Conservation (phyloP, 2,797 vertebrate species). For the Spheniscus humboldti region DNA sequence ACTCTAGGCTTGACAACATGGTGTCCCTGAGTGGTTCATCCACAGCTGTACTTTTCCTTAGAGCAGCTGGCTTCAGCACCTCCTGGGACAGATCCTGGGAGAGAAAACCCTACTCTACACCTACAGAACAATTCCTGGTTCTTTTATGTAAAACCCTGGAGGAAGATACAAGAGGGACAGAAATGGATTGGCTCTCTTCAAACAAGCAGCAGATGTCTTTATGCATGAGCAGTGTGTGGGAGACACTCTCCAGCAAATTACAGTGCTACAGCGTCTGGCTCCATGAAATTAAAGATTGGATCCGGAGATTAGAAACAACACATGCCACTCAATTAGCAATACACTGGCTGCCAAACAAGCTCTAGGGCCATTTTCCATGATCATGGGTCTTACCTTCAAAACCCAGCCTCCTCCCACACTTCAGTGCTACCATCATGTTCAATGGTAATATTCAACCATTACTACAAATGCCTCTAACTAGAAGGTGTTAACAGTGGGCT, state of each 20-base stretch:
- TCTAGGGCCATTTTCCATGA: neutral
- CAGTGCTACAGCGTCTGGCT: slow-evolving; percentile 28
- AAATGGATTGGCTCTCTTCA: slow-evolving; percentile 31
- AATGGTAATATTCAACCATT: neutral
- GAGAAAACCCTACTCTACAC: neutral
- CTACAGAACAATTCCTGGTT: neutral
- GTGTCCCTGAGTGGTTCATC: neutral
- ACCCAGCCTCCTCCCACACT: neutral
- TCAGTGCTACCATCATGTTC: neutral
- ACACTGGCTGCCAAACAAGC: neutral
- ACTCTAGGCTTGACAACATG: neutral
- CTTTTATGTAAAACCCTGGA: neutral
- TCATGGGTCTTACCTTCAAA: neutral
- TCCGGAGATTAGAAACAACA: slow-evolving; percentile 36
- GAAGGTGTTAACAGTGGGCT: neutral
- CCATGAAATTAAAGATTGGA: slow-evolving; percentile 28
- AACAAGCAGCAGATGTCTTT: slow-evolving; percentile 61
- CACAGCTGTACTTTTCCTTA: neutral
- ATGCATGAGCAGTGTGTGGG: slow-evolving; percentile 48
- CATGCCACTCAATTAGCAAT: slow-evolving; percentile 44
- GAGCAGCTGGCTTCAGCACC: neutral
- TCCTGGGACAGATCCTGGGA: neutral
- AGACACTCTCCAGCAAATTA: slow-evolving; percentile 42
- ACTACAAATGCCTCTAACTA: neutral
- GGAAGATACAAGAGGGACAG: neutral